phyloP scores from a whole-genome alignment of 2,113 vertebrate species.

The Corythoichthys haematopterus region DNA sequence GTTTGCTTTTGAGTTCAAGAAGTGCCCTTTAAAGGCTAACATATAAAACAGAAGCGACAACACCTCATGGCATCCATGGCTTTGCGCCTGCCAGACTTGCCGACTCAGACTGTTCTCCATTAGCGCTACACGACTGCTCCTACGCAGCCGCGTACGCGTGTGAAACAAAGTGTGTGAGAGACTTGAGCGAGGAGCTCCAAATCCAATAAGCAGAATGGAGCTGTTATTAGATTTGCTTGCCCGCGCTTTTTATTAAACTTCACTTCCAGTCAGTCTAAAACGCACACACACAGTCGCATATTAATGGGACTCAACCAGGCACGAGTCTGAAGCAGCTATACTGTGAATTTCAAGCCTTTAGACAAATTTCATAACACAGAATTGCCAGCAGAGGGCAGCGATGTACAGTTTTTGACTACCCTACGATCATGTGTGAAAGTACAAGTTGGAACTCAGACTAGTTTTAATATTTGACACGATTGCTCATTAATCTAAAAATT shows the following conservation, averaged over 20 bases:
- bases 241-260: conserved; percentile 61
- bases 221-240: conserved; percentile 64
- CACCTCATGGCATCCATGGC: not conserved
- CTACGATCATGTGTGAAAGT: too few relatives aligned
- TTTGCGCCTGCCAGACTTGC: conserved; percentile 9
- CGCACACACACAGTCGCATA: conserved; percentile 32
- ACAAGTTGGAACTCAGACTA: too few relatives aligned
- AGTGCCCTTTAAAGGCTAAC: not conserved
- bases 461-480: too few relatives aligned
- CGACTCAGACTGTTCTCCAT: conserved; percentile 29
- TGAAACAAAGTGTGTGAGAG: conserved; percentile 36
- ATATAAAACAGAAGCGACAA: not conserved
- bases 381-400: too few relatives aligned
- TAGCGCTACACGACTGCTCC: conserved; percentile 12
- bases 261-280: conserved; percentile 51
- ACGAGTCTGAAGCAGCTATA: not conserved
- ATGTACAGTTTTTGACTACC: too few relatives aligned
- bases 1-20: not conserved
- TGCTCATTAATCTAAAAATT: too few relatives aligned
- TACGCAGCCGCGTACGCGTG: conserved; percentile 1
- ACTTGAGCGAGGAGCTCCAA: conserved; percentile 33
- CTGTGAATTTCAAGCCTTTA: too few relatives aligned
- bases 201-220: conserved; percentile 62
- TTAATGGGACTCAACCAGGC: conserved; percentile 28
- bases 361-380: too few relatives aligned